These are phyloP conservation scores for Drosophila picticornis DNA, from an alignment of 2,888 invertebrate species.

Conservation along the genomic window DNA sequence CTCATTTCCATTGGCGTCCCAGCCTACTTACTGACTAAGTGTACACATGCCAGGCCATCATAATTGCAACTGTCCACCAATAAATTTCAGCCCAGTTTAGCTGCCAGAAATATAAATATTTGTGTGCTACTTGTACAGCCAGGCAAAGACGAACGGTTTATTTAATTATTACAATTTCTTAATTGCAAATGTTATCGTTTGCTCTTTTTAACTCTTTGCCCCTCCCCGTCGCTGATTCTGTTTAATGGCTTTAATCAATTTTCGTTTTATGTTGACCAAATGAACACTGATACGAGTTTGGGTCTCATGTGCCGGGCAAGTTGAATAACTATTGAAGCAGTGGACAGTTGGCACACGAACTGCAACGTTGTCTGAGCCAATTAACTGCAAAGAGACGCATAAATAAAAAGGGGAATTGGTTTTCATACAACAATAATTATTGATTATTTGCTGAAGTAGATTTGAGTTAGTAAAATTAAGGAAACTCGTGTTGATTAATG, in stretches of 20 bases:
- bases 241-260: conserved; percentile 73
- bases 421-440: conserved; percentile 25
- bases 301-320: conserved; percentile 10
- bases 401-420: background rate
- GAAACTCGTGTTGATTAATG: conserved; percentile 22
- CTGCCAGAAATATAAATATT: conserved; percentile 2
- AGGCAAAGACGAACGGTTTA: conserved; percentile 51
- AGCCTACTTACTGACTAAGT: background rate
- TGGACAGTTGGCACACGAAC: conserved; percentile 20
- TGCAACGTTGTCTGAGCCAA: conserved; percentile 53
- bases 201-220: background rate
- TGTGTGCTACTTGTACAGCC: background rate
- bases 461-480: conserved; percentile 6
- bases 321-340: conserved; percentile 16
- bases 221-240: conserved; percentile 20
- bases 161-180: conserved; percentile 68
- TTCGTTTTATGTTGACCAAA: conserved; percentile 65
- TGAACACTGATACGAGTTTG: conserved; percentile 63
- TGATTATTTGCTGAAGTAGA: conserved; percentile 26
- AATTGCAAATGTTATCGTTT: conserved; percentile 43
- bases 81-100: conserved; percentile 14
- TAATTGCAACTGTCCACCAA: conserved; percentile 12
- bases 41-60: conserved; percentile 1
- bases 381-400: conserved; percentile 44
- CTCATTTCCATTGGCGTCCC: conserved; percentile 7